Evolutionary conservation across 2,888 invertebrate genomes (phyloP), one percentile per base, ranked within the genome.

Genomic region (Meteorus colon): DNA sequence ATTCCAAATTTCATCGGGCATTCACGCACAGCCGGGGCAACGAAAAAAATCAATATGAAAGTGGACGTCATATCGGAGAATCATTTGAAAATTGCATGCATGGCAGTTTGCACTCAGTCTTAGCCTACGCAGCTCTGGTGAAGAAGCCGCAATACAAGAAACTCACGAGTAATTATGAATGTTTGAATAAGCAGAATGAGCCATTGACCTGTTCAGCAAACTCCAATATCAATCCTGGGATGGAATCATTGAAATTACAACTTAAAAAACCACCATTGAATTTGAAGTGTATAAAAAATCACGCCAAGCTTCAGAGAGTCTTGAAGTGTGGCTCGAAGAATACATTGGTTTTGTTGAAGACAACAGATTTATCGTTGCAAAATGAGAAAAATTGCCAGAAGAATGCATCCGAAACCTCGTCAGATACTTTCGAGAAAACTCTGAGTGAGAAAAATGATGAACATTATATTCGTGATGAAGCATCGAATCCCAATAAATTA

Each of bases 71-170:
- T 34, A 63, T 31, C 12, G 62, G 41, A n/a, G 79, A 78, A 6
- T 81, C 83, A 0, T 85, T 85, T 31, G 82, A 83, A 16, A 79
- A 75, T 19, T 84, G 83, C 37, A 87, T 86, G 84, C 87, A 88
- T 67, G 80, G 81, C 4, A 88, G 84, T 77, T 79, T 88, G 5
- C 88, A 88, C 70, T 84, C 80, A 16, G 85, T 87, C 2, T 77
- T 88, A 4, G 85, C 84, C 19, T 87, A 86, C 24, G 85, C 86
- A 34, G 83, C 85, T 0, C 82, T 84, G 60, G 75, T 86, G 29
- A 81, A 82, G 60, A 73, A 77, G 0, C 81, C 85, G 0, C 60
- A 74, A 4, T 83, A 84, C 27, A 81, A 82, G 51, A 78, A 73
- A 55, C 78, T 75, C 14, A 71, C 84, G 4, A 82, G 81, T 6